phyloP scores from a whole-genome alignment of 2,888 invertebrate genomes.

The Trissolcus brochymenae region DNA sequence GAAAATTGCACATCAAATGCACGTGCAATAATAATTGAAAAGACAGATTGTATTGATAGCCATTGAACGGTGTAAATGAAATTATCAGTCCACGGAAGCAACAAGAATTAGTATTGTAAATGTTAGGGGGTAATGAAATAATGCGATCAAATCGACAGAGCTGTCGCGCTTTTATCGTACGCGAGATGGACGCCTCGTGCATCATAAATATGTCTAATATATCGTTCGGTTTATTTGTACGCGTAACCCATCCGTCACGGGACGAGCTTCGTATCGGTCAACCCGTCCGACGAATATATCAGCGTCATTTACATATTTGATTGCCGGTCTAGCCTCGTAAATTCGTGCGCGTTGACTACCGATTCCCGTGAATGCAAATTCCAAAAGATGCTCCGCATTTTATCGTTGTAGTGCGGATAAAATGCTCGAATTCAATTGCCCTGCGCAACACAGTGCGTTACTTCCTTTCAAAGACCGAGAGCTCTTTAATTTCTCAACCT shows the following conservation, averaged over 20 bases:
- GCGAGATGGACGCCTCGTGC: slow-evolving; percentile 59
- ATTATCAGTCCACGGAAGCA: slow-evolving; percentile 43
- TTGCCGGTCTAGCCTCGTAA: slow-evolving; percentile 65
- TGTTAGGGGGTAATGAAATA: slow-evolving; percentile 47
- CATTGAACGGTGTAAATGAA: slow-evolving; percentile 26
- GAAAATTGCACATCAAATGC: not conserved
- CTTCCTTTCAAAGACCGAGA: slow-evolving; percentile 20
- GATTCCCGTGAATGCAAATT: slow-evolving; percentile 51
- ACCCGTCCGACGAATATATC: slow-evolving; percentile 64
- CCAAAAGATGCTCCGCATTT: slow-evolving; percentile 50
- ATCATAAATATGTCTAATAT: slow-evolving; percentile 60
- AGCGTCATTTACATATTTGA: slow-evolving; percentile 71
- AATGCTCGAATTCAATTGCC: slow-evolving; percentile 40
- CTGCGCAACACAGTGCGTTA: slow-evolving; percentile 11
- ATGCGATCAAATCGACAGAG: slow-evolving; percentile 49
- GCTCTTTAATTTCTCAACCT: slow-evolving; percentile 4
- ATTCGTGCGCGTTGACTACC: slow-evolving; percentile 59
- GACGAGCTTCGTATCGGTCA: slow-evolving; percentile 55
- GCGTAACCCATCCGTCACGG: slow-evolving; percentile 61
- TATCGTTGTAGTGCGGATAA: slow-evolving; percentile 29
- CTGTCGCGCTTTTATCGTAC: slow-evolving; percentile 53
- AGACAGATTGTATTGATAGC: slow-evolving; percentile 23
- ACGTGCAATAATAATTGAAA: slow-evolving; percentile 17
- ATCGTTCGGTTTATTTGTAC: slow-evolving; percentile 60
- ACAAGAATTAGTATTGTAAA: slow-evolving; percentile 48